Evolutionary conservation across 1,140 invertebrate genomes (phyloP), one percentile per base, ranked within the genome.

Genomic region (Vanessa tameamea): DNA sequence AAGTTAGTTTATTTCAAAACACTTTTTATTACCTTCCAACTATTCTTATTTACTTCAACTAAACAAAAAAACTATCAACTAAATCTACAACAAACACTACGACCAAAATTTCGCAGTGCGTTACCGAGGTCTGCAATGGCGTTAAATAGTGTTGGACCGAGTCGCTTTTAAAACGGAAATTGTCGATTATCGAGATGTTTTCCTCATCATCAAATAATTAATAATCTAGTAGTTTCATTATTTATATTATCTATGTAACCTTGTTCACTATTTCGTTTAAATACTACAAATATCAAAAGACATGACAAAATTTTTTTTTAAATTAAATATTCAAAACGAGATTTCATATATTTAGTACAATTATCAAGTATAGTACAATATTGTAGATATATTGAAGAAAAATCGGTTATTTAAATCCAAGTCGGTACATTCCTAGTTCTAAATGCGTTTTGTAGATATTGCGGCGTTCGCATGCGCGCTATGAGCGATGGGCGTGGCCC

Each of bases 371-470:
- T 43, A 43, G 8, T 43, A 9, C 7, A 43, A 9, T 43, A 0
- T n/a, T n/a, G n/a, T n/a, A 11, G 0, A 43, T 43, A 43, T 43
- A 1, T 26, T 59, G 4, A 26, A 13, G 5, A 13, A 31, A 31
- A 26, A 59, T 61, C 31, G 11, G 14, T 61, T 37, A 26, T 61
- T 15, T 37, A 7, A 23, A 26, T n/a, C 13, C 20, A 13, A 6
- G 16, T 13, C n/a, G 23, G 57, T 37, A 61, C 68, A 50, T 63
- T 14, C 61, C 68, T 69, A 69, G 68, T 43, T 11, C 16, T 69
- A 48, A 69, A 61, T 69, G 23, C 57, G 68, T 69, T 69, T 69
- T 13, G 68, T 69, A 61, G 68, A 69, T 61, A 37, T 69, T 63
- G 68, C 68, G 68, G 68, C 47, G 68, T 48, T 26, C 68, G 68